Percentiles rank a stretch among this genome's conserved stretches.
phyloP scores from a whole-genome alignment of 1,140 invertebrate species.

The Micrasema longulum region DNA sequence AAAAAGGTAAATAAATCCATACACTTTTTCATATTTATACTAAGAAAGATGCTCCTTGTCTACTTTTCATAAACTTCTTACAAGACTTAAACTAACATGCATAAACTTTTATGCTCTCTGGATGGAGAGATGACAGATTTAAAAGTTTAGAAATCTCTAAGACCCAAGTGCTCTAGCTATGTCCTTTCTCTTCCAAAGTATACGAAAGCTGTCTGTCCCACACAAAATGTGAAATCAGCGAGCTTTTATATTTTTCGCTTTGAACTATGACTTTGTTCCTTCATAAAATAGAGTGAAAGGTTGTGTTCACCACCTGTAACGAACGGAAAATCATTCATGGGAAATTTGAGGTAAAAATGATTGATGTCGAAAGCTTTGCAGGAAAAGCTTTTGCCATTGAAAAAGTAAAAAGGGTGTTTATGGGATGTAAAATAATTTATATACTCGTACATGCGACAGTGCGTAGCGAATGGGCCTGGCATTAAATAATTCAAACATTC shows the following conservation, averaged over 20 bases:
- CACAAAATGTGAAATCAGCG: conserved; percentile 25
- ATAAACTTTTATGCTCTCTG: conserved; percentile 22
- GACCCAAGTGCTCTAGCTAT: background rate
- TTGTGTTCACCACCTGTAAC: conserved; percentile 38
- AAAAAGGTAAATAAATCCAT: background rate
- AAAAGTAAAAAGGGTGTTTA: conserved; percentile 39
- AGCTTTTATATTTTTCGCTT: conserved; percentile 34
- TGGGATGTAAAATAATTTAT: too few species aligned
- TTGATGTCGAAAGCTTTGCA: conserved; percentile 50
- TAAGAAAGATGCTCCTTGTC: conserved; percentile 2
- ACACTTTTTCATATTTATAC: conserved; percentile 10
- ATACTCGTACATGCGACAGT: conserved; percentile 23
- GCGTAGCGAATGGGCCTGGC: conserved; percentile 19
- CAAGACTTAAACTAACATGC: conserved; percentile 27
- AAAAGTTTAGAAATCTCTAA: conserved; percentile 44
- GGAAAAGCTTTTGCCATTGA: conserved; percentile 33
- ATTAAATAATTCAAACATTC: conserved; percentile 39
- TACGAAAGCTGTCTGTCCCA: conserved; percentile 17
- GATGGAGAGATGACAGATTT: conserved; percentile 41
- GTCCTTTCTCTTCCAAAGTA: background rate
- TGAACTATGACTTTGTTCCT: conserved; percentile 35
- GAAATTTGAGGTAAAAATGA: conserved; percentile 50
- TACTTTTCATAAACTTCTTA: conserved; percentile 18
- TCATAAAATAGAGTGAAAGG: conserved; percentile 39
- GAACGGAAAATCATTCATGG: conserved; percentile 45